Conservation (phyloP, 2,888 invertebrate species). For the Eledone cirrhosa region DNA sequence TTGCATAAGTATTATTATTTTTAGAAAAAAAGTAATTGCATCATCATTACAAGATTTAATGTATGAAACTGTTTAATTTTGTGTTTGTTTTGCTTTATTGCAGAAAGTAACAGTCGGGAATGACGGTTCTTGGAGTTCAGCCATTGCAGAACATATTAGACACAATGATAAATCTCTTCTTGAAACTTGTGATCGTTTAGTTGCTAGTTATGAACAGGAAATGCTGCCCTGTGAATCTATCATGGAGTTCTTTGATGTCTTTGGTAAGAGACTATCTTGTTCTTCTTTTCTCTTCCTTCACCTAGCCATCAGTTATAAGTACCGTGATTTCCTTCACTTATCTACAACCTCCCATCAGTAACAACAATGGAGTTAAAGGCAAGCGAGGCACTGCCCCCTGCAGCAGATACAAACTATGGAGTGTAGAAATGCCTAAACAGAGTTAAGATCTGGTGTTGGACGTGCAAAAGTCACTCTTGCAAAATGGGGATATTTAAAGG, state of each 20-base stretch:
- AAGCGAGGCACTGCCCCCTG: too few species aligned
- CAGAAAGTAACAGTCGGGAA: conserved; percentile 74
- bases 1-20: too few species aligned
- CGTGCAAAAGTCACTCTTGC: too few species aligned
- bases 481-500: too few species aligned
- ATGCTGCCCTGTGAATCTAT: conserved; percentile 89
- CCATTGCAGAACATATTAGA: conserved; percentile 90
- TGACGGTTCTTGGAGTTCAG: conserved; percentile 78
- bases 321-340: neutral
- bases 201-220: conserved; percentile 86
- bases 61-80: neutral
- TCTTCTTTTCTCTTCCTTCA: neutral
- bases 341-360: too few species aligned
- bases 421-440: too few species aligned
- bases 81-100: conserved; percentile 40
- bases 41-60: too few species aligned
- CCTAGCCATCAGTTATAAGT: neutral
- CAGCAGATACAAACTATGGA: too few species aligned
- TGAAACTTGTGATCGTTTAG: conserved; percentile 85
- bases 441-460: too few species aligned
- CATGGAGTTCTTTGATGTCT: conserved; percentile 91
- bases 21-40: too few species aligned
- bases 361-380: too few species aligned
- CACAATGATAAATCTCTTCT: conserved; percentile 91
- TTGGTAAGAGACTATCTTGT: conserved; percentile 71